Evolutionary conservation across 2,113 vertebrate genomes (phyloP).

Genomic region (Lophura nycthemera): DNA sequence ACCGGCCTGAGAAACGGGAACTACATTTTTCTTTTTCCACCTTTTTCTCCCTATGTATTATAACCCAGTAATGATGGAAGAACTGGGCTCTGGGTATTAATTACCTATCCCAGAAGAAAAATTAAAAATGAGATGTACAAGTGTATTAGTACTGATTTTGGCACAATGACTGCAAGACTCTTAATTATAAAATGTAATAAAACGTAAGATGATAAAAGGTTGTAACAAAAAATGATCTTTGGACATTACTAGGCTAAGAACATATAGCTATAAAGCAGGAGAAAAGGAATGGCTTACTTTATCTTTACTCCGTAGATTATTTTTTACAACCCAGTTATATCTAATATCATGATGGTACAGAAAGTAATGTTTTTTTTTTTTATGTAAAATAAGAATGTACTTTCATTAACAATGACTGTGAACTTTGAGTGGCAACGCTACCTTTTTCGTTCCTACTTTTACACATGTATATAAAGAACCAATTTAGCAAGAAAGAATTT

Average conservation of each 20-base stretch:
- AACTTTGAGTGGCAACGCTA: neutral
- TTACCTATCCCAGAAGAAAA: neutral
- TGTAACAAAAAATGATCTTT: neutral
- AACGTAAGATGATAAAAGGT: neutral
- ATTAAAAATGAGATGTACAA: neutral
- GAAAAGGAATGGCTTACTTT: neutral
- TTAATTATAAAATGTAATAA: neutral
- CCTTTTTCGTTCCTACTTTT: neutral
- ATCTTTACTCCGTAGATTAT: neutral
- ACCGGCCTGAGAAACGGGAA: neutral
- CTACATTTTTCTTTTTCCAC: neutral
- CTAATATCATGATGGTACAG: neutral
- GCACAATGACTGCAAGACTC: accelerated
- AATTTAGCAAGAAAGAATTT: neutral
- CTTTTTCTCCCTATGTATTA: neutral
- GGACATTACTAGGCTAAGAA: neutral
- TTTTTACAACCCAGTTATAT: neutral
- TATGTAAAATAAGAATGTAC: neutral
- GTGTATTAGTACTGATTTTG: neutral
- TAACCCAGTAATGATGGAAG: neutral
- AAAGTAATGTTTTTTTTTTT: neutral
- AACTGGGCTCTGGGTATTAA: neutral
- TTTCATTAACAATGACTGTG: neutral
- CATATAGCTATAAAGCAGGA: neutral
- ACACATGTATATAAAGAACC: neutral